Percentiles rank a stretch among this genome's conserved stretches.
These are phyloP conservation scores for Tiliacea aurago DNA, from an alignment of 2,888 invertebrate species.

Conservation along the genomic window DNA sequence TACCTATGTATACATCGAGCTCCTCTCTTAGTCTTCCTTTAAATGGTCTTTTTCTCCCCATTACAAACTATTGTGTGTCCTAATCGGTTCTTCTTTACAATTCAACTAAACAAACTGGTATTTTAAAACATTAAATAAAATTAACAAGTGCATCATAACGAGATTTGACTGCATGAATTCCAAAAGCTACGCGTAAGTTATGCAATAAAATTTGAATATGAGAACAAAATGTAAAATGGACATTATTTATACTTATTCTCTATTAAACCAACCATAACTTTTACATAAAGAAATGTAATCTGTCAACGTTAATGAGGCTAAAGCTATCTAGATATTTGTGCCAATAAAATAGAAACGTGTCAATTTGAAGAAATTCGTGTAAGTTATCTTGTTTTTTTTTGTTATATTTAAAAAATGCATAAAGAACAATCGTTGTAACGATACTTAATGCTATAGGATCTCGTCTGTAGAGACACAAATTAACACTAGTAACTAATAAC, in stretches of 20 bases:
- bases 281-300: slow-evolving; percentile 69
- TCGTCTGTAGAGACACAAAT: slow-evolving; percentile 68
- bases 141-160: slow-evolving; percentile 90
- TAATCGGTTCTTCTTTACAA: slow-evolving; percentile 42
- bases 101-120: slow-evolving; percentile 27
- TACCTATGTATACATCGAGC: slow-evolving; percentile 69
- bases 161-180: slow-evolving; percentile 92
- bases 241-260: slow-evolving; percentile 63
- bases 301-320: slow-evolving; percentile 78
- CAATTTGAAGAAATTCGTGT: slow-evolving; percentile 78
- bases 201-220: slow-evolving; percentile 65
- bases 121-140: slow-evolving; percentile 43
- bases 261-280: slow-evolving; percentile 61
- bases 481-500: slow-evolving; percentile 71
- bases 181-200: slow-evolving; percentile 72
- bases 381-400: slow-evolving; percentile 65
- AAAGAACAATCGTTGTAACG: slow-evolving; percentile 86
- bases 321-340: slow-evolving; percentile 83
- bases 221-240: slow-evolving; percentile 63
- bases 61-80: slow-evolving; percentile 61
- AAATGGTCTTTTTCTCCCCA: slow-evolving; percentile 86
- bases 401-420: slow-evolving; percentile 79
- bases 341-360: slow-evolving; percentile 86
- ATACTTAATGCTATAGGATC: slow-evolving; percentile 75
- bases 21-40: slow-evolving; percentile 58